Evolutionary conservation across 2,113 vertebrate genomes (phyloP), one percentile per base, ranked within the genome.

Genomic region (Corvus hawaiiensis): DNA sequence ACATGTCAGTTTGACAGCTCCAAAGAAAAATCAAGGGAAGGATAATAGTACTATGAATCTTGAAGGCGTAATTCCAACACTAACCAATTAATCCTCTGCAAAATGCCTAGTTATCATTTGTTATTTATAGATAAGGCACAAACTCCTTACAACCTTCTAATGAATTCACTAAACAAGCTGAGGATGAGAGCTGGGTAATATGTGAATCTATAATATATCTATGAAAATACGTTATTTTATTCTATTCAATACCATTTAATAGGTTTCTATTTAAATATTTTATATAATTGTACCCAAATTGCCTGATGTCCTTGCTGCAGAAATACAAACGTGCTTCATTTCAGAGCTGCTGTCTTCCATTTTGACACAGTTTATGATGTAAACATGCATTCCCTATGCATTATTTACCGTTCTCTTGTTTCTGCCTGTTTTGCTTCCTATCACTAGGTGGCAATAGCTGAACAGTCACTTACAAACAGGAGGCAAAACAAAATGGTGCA

Each of bases 391-490:
- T 80, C 28, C 17, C 35, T 35, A 3, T 56, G 49, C 64, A 10
- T 77, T 81, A 61, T 46, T 95, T 89, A 82, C 76, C 16, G 0
- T 54, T 69, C 27, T 56, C 6, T 67, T 37, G n/a, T 62, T 81
- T 84, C 74, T 87, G 75, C 72, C 44, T 79, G 86, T 93, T 84
- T 81, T 81, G 76, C 56, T 75, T 96, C 73, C 62, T 75, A 83
- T 87, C 97, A 82, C 95, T 97, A 96, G 95, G 86, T 95, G 97
- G 97, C 97, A 96, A 68, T 96, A 93, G 81, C 72, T 85, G 90
- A 87, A 76, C 91, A 73, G 87, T 30, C 87, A 86, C 73, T 78
- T 85, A 41, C 7, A 92, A 89, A 66, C 49, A 44, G 72, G 55
- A 56, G 30, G n/a, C 66, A 41, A 92, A 81, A 85, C 68, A 90